Percentiles rank a stretch among this genome's conserved stretches.
Conservation (phyloP, 2,888 invertebrate genomes). For the Ichneumoninae sp. region DNA sequence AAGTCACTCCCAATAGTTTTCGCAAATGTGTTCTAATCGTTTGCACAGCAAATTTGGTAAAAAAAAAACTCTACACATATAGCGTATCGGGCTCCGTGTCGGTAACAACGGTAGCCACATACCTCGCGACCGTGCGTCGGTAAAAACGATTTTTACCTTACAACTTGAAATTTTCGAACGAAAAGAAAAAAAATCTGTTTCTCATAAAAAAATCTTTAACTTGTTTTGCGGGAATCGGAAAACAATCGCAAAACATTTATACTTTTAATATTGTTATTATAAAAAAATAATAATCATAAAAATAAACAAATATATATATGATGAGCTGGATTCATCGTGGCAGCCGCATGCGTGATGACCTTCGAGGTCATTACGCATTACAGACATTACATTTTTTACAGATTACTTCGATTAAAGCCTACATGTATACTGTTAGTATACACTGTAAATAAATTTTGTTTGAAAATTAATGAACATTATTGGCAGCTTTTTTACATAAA, state of each 20-base stretch:
- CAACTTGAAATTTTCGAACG: not conserved
- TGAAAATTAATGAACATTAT: too few species aligned
- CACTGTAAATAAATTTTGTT: too few species aligned
- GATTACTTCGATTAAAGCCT: too few species aligned
- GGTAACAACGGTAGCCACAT: not conserved
- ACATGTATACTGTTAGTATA: too few species aligned
- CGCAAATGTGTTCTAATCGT: not conserved
- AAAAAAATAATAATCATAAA: not conserved
- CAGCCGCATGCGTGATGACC: conserved; percentile 99
- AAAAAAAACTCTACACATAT: not conserved
- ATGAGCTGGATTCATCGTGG: conserved; percentile 93
- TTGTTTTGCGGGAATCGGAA: not conserved
- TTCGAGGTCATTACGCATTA: conserved; percentile 88
- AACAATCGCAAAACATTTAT: not conserved
- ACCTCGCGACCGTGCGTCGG: conserved; percentile 5
- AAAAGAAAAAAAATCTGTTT: not conserved
- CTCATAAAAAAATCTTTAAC: too few species aligned
- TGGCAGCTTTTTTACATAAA: too few species aligned
- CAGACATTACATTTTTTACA: conserved; percentile 78
- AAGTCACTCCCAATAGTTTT: conserved; percentile 2
- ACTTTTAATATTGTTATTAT: too few species aligned
- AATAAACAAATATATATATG: not conserved
- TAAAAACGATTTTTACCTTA: conserved; percentile 6
- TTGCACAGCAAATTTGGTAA: not conserved
- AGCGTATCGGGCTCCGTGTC: not conserved